Evolutionary conservation across 2,113 vertebrate species (phyloP), one percentile per base, ranked within the genome.

Genomic region (Drymodes brunneopygia): DNA sequence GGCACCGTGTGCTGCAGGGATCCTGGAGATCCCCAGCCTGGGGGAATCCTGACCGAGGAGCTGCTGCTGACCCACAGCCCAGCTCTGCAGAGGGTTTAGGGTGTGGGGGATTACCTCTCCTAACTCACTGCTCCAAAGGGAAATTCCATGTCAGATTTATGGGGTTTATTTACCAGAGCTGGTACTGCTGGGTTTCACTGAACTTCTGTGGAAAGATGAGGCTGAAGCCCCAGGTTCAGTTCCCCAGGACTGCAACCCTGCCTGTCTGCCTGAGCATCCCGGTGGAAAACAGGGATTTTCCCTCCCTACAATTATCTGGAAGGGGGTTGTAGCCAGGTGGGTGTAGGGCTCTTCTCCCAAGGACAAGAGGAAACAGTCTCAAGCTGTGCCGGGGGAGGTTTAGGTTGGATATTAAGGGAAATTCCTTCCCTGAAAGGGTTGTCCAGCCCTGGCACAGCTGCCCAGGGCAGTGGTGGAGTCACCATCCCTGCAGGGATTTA

Each of bases 1-100:
- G 64, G 31, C 4, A 1, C 9, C 2, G 5, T 7, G 3, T 8
- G 1, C 40, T 42, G 36, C n/a, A 2, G 11, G 61, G 18, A 11
- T 53, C 28, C 51, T 18, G 25, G 28, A 13, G 60, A 31, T 9
- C 15, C 15, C 44, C 36, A 25, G 29, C 10, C 19, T 2, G 42
- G 4, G 21, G 9, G 27, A 65, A 28, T 62, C n/a, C 65, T 15
- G 29, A 24, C 6, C 12, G 0, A 64, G 65, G 60, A 77, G 38
- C 29, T 67, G 58, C 21, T 56, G 51, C 51, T 79, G 38, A 47
- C 53, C 51, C 56, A 5, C 24, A 40, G 66, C 18, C 62, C 61
- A 10, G 70, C 54, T 31, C 47, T 69, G 47, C n/a, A 29, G 56
- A 70, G 47, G 15, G 12, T 36, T 66, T 18, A 10, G 7, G 35